Conservation (phyloP, 2,888 invertebrate genomes). For the Polymixis flavicincta region DNA sequence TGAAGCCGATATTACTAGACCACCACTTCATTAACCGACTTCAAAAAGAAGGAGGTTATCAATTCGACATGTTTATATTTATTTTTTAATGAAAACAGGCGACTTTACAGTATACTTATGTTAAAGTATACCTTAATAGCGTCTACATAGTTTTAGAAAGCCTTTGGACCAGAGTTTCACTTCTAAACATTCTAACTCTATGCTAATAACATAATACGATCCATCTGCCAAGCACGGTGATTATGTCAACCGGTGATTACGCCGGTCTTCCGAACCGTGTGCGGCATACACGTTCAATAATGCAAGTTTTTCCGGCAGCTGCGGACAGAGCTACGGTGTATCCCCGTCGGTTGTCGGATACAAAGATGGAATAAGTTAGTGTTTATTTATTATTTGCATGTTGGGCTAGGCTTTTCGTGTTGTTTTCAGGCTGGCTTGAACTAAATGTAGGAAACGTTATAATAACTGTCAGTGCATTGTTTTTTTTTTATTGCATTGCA, state of each 20-base stretch:
- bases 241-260: slow-evolving; percentile 28
- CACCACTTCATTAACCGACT: too few species aligned
- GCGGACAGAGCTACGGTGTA: not conserved
- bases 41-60: too few species aligned
- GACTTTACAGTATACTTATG: too few species aligned
- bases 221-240: slow-evolving; percentile 22
- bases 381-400: not conserved
- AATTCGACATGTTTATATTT: too few species aligned
- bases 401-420: not conserved
- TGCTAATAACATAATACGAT: slow-evolving; percentile 27
- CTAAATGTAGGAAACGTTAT: too few species aligned
- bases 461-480: too few species aligned
- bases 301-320: slow-evolving; percentile 34
- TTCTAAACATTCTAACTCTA: slow-evolving; percentile 21
- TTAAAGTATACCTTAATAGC: not conserved
- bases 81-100: not conserved
- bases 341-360: not conserved
- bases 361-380: too few species aligned
- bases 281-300: slow-evolving; percentile 45
- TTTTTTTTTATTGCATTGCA: too few species aligned
- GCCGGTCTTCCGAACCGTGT: not conserved
- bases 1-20: too few species aligned
- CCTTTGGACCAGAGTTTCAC: not conserved
- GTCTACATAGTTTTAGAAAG: not conserved
- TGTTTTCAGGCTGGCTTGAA: not conserved